A percentile compares a stretch with the other conserved stretches of the same genome.
phyloP scores from a whole-genome alignment of 1,140 invertebrate species.

The Nasonia vitripennis region DNA sequence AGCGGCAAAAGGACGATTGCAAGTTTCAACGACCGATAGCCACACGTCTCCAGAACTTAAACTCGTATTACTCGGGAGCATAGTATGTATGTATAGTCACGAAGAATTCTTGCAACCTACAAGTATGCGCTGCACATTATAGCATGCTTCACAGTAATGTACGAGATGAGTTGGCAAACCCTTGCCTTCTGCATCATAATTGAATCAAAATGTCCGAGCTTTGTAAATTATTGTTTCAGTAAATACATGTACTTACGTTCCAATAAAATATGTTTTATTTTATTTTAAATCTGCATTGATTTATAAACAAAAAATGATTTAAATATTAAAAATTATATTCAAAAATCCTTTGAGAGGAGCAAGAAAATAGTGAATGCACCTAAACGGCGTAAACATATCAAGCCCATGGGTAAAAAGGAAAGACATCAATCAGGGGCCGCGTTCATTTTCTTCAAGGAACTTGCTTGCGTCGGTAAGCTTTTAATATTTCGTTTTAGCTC shows the following conservation, averaged over 20 bases:
- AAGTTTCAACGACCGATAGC: slow-evolving; percentile 8
- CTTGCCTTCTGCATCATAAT: not conserved
- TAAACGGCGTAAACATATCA: not conserved
- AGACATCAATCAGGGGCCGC: not conserved
- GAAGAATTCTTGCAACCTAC: not conserved
- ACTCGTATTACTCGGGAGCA: not conserved
- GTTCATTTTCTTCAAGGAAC: not conserved
- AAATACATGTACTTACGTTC: no score
- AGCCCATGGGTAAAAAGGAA: not conserved
- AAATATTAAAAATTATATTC: no score
- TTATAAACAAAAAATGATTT: no score
- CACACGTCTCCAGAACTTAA: not conserved
- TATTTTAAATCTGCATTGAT: no score
- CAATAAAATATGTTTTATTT: no score
- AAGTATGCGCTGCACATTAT: not conserved
- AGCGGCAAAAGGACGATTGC: not conserved
- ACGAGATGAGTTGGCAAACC: not conserved
- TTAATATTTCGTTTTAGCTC: slow-evolving; percentile 1
- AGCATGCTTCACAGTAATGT: not conserved
- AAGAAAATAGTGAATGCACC: not conserved
- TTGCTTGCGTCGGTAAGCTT: not conserved
- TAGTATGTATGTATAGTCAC: not conserved
- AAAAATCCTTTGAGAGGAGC: no score
- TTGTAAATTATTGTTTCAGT: no score
- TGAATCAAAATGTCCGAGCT: no score